phyloP scores from a whole-genome alignment of 2,888 invertebrate genomes.

The Coenonympha glycerion region DNA sequence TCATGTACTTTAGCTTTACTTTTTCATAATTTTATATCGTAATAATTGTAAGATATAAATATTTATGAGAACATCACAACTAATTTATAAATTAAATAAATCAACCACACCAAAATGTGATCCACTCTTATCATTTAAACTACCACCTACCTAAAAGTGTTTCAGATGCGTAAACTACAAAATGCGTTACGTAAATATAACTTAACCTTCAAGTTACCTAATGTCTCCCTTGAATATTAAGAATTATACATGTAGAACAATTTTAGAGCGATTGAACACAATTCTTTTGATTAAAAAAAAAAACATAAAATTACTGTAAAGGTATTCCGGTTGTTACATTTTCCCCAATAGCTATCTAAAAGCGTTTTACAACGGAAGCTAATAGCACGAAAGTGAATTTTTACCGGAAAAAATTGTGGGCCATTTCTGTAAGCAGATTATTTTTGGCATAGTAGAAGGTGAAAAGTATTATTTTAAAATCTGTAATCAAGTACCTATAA shows the following conservation, averaged over 20 bases:
- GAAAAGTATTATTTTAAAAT: slow-evolving; percentile 64
- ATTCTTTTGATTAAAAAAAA: too few relatives aligned
- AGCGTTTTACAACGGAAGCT: slow-evolving; percentile 7
- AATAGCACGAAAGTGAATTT: slow-evolving; percentile 15
- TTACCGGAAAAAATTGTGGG: slow-evolving; percentile 29
- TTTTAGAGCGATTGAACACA: too few relatives aligned
- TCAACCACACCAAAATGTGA: not conserved
- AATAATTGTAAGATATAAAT: too few relatives aligned
- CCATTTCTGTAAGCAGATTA: slow-evolving; percentile 38
- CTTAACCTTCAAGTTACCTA: too few relatives aligned
- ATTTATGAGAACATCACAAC: not conserved
- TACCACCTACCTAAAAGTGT: too few relatives aligned
- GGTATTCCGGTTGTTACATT: too few relatives aligned
- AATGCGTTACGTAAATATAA: too few relatives aligned
- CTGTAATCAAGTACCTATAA: too few relatives aligned
- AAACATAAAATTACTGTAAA: too few relatives aligned
- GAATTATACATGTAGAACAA: too few relatives aligned
- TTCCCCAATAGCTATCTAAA: slow-evolving; percentile 13
- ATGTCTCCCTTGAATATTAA: too few relatives aligned
- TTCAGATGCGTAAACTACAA: too few relatives aligned
- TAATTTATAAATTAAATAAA: slow-evolving; percentile 1
- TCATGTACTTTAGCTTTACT: not conserved
- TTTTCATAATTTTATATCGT: not conserved
- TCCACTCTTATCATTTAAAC: not conserved
- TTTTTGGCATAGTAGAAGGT: slow-evolving; percentile 42